Percentiles rank a stretch among this genome's conserved stretches.
Conservation (phyloP, 2,888 invertebrate genomes). For the Drosophila greeni region DNA sequence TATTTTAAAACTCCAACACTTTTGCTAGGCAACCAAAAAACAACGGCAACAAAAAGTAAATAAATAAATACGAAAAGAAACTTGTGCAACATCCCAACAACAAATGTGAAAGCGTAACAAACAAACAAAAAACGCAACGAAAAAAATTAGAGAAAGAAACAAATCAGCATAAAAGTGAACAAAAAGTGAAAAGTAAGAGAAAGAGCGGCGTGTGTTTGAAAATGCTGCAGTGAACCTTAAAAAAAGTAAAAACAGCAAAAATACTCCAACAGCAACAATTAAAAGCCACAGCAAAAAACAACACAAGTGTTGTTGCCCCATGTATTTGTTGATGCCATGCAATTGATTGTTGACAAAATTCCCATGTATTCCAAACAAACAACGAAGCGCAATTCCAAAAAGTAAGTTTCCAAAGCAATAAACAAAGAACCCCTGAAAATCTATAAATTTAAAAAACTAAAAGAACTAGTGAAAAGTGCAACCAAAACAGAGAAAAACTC, state of each 20-base stretch:
- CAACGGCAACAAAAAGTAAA: constrained; percentile 22
- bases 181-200: constrained; percentile 43
- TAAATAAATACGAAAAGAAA: constrained; percentile 24
- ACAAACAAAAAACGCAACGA: constrained; percentile 43
- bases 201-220: constrained; percentile 21
- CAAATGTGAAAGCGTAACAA: constrained; percentile 65
- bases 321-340: constrained; percentile 76
- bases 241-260: constrained; percentile 29
- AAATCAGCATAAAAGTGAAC: constrained; percentile 44
- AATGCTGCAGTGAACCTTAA: constrained; percentile 44
- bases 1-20: constrained; percentile 38
- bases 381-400: constrained; percentile 79
- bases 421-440: constrained; percentile 13
- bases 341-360: constrained; percentile 79
- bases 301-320: constrained; percentile 54
- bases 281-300: constrained; percentile 37
- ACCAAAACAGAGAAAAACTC: constrained; percentile 30
- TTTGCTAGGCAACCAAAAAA: constrained; percentile 69
- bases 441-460: constrained; percentile 2
- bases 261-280: constrained; percentile 31
- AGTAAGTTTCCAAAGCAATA: constrained; percentile 71
- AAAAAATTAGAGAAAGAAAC: constrained; percentile 40
- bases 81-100: constrained; percentile 49
- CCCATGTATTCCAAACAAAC: constrained; percentile 79
- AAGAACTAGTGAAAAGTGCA: constrained; percentile 30